Percentiles rank a stretch among this genome's conserved stretches.
Evolutionary conservation across 2,888 invertebrate species (phyloP).

Genomic region (Dasypogon diadema): DNA sequence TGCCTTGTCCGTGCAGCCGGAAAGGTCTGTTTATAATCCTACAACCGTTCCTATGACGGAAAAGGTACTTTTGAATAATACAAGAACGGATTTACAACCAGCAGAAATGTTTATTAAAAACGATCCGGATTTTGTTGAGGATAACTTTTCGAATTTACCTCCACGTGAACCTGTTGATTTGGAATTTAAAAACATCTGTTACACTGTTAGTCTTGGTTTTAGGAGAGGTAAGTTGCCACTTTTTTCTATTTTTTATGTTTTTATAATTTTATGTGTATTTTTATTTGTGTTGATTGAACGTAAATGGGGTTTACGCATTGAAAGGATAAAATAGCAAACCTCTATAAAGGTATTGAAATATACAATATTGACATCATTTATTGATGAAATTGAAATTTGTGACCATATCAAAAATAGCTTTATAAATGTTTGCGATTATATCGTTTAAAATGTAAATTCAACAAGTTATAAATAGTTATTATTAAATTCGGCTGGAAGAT

Average conservation of each 20-base stretch:
- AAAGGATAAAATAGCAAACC: no score
- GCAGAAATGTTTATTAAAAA: conserved; percentile 47
- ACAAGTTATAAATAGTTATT: no score
- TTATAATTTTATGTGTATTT: no score
- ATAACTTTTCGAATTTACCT: conserved; percentile 65
- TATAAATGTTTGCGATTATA: no score
- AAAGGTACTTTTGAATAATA: conserved; percentile 50
- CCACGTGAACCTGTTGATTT: conserved; percentile 75
- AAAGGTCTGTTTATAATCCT: conserved; percentile 57
- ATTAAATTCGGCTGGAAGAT: no score
- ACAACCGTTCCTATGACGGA: conserved; percentile 53
- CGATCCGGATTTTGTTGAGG: conserved; percentile 49
- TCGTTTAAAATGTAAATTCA: no score
- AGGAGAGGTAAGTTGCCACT: conserved; percentile 74
- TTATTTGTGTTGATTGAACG: no score
- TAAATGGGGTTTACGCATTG: no score
- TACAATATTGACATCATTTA: no score
- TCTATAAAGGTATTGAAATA: no score
- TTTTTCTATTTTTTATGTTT: not conserved
- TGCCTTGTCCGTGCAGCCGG: conserved; percentile 40
- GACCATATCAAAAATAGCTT: no score
- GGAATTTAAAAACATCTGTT: conserved; percentile 79
- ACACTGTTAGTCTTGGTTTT: conserved; percentile 77
- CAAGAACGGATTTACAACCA: conserved; percentile 32
- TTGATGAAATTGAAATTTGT: no score